phyloP scores from a whole-genome alignment of 2,797 vertebrate species.

The Astyanax mexicanus region DNA sequence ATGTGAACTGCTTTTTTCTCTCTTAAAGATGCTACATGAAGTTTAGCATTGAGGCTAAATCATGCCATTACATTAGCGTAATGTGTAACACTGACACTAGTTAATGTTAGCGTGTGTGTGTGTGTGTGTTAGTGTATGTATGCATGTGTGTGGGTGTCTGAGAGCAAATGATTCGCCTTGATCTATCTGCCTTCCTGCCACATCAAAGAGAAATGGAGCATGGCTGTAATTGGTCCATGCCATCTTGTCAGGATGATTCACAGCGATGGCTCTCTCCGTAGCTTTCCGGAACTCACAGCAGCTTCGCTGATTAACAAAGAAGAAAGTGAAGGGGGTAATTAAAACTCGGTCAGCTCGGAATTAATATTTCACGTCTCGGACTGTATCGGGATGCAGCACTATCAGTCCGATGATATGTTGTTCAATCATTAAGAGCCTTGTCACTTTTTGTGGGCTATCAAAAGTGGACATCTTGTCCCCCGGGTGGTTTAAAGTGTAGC shows the following conservation, averaged over 20 bases:
- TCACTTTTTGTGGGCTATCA: conserved; percentile 68
- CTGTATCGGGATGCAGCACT: conserved; percentile 93
- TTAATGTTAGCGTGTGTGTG: conserved; percentile 45
- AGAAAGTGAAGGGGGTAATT: conserved; percentile 74
- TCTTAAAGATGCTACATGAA: conserved; percentile 97
- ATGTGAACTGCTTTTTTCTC: conserved; percentile 96
- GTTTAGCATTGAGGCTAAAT: conserved; percentile 98
- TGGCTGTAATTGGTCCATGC: conserved; percentile 95
- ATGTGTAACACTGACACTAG: conserved; percentile 73
- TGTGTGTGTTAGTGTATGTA: conserved; percentile 67
- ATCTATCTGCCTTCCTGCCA: conserved; percentile 92
- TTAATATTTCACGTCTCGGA: conserved; percentile 96
- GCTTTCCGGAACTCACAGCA: conserved; percentile 90
- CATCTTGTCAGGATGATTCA: conserved; percentile 96
- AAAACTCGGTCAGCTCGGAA: conserved; percentile 91
- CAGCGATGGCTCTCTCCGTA: conserved; percentile 91
- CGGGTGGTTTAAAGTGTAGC: background rate
- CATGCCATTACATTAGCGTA: conserved; percentile 99
- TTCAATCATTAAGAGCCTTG: conserved; percentile 85
- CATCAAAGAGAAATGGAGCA: conserved; percentile 94
- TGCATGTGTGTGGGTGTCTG: conserved; percentile 15
- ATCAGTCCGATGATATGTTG: conserved; percentile 97
- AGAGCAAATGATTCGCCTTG: conserved; percentile 87
- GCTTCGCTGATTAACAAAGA: conserved; percentile 94
- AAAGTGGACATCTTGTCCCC: conserved; percentile 69